These are phyloP conservation scores for Patella ulyssiponensis DNA, from an alignment of 2,888 invertebrate genomes.

Conservation along the genomic window DNA sequence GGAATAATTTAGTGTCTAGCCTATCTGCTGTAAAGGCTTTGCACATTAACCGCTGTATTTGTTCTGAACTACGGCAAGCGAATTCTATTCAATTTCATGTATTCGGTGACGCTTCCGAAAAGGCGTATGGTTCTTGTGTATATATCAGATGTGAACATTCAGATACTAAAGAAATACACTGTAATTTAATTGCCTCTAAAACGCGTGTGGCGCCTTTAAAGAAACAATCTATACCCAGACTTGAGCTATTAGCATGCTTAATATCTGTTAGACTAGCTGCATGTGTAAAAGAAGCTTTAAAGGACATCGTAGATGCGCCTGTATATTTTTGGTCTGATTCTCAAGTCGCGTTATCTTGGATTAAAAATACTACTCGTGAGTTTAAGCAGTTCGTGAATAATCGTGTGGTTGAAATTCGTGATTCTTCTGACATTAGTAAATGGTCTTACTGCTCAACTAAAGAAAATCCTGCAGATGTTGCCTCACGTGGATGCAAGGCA, in stretches of 20 bases:
- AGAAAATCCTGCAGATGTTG: not conserved
- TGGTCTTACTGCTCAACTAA: not conserved
- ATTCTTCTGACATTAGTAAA: not conserved
- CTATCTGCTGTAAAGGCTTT: not conserved
- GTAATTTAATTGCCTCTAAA: not conserved
- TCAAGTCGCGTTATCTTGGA: not conserved
- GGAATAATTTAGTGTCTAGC: conserved; percentile 1
- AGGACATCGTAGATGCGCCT: not conserved
- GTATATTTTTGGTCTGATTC: conserved; percentile 2
- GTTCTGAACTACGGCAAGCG: not conserved
- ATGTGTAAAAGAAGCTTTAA: not conserved
- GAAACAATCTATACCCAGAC: not conserved
- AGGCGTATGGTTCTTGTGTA: not conserved
- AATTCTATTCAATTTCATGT: conserved; percentile 8
- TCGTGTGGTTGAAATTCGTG: not conserved
- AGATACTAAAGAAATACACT: not conserved
- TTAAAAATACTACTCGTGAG: not conserved
- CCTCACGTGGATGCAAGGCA: not conserved
- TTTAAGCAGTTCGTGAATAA: conserved; percentile 1
- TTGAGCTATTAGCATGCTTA: not conserved
- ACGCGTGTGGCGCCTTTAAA: too few species aligned
- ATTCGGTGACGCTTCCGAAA: not conserved
- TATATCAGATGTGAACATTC: not conserved
- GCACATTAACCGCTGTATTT: not conserved
- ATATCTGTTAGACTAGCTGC: not conserved